Evolutionary conservation across 2,888 invertebrate genomes (phyloP).

Genomic region (Drosophila anomelani): DNA sequence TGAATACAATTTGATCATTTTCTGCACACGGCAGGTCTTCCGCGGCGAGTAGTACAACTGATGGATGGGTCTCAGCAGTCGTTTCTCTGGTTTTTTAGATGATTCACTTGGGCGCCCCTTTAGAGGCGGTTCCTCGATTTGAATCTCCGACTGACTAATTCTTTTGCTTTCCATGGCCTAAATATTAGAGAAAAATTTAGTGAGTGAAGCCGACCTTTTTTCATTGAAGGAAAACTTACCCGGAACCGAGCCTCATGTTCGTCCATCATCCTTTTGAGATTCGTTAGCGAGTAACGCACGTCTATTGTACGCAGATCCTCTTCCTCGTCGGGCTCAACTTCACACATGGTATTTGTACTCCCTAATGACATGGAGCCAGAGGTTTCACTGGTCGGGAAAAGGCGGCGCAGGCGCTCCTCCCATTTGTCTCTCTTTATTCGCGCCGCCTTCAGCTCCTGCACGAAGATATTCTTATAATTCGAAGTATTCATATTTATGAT

Average conservation of each 20-base stretch:
- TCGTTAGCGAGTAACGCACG: constrained; percentile 37
- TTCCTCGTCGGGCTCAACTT: constrained; percentile 5
- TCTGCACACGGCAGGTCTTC: constrained; percentile 47
- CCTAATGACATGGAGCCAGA: neutral
- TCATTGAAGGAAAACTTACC: neutral
- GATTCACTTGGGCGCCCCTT: neutral
- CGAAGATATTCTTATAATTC: neutral
- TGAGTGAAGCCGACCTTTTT: rapidly evolving
- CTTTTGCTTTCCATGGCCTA: neutral
- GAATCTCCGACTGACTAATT: neutral
- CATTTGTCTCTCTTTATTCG: neutral
- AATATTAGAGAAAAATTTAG: neutral
- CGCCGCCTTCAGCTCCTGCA: constrained; percentile 7
- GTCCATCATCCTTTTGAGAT: constrained; percentile 24
- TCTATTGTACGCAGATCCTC: constrained; percentile 13
- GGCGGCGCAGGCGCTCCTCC: neutral
- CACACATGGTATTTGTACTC: neutral
- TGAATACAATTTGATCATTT: neutral
- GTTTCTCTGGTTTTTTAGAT: neutral
- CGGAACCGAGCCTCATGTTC: constrained; percentile 19
- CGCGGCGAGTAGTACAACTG: constrained; percentile 56
- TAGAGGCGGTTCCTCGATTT: too few relatives aligned
- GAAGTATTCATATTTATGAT: neutral
- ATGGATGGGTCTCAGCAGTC: neutral
- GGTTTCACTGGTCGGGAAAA: neutral